Base-by-base conservation (phyloP, 2,113 vertebrate genomes). In the Ciconia maguari region DNA sequence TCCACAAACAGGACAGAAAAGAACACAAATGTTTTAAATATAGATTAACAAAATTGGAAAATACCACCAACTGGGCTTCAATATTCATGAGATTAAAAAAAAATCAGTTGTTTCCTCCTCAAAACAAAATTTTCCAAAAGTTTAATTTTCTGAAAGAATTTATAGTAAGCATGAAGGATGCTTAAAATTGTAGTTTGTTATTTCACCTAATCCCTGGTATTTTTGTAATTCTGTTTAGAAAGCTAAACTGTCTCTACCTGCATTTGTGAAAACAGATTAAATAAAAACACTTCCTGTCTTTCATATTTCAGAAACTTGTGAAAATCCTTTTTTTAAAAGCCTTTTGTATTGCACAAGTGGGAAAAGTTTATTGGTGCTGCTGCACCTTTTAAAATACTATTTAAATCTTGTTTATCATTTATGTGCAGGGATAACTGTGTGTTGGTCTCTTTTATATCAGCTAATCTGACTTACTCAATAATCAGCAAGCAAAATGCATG, bases 81-180 rank as follows among this genome's bases (percentile, higher is more conserved):
- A 27, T 41, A 64, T 17, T 22, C 5, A 62, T 25, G 6, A 64
- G 10, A 71, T 22, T 34, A 13, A 34, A 48, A 48, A 48, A n/a
- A 34, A 16, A 2, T 1, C 0, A 13, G 4, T 26, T 54, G 3
- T 64, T 58, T 58, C 11, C 13, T 2, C 1, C 27, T 54, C 4
- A 57, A 87, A 76, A 15, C 1, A 54, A 4, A 10, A 55, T 34
- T 51, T 51, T 51, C 5, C 11, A 16, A 8, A 76, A 62, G 6
- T 27, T 2, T 24, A 54, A 34, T 74, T 84, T 92, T 48, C 38
- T 65, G 7, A 51, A 49, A 42, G 11, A 34, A 48, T 42, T 86
- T 82, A 15, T 21, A 54, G 13, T 55, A 78, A 89, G 9, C 8
- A 34, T 69, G 29, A 87, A 72, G 7, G 14, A 60, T 18, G 1